Base-by-base conservation (phyloP, 2,888 invertebrate genomes). In the Macaria notata region DNA sequence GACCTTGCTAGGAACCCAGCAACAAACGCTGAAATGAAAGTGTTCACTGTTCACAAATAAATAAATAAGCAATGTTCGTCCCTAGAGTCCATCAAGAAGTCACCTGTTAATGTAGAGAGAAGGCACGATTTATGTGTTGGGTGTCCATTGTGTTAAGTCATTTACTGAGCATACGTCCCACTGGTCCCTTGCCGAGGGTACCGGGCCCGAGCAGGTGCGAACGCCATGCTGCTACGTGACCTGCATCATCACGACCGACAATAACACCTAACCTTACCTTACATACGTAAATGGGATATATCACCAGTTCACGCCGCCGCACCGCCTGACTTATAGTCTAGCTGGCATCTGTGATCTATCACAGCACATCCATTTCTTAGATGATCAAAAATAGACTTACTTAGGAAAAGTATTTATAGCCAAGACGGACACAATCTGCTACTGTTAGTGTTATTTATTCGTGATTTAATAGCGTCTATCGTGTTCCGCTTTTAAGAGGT, bases 171-270 rank as follows among this genome's bases (percentile, higher is more conserved):
- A 45, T 51, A 47, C 31, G 51, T 46, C 31, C 43, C 50, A 36
- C 30, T 19, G 46, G 19, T 36, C 49, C 41, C 29, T 19, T 50
- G 19, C 30, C 54, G n/a, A 33, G 47, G 50, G 49, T 46, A 46
- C 9, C 39, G 38, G 41, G 45, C 60, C 45, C 59, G 59, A 65
- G 64, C 61, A 63, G 59, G 64, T 59, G 65, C 63, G 55, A 64
- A 66, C 63, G 65, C 51, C 49, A 53, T 60, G 57, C 44, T 41
- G 57, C 31, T 43, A 70, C 69, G 73, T 74, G 74, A 65, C 49
- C 53, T 7, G 66, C 65, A 68, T 71, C 41, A 46, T 63, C 45
- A 52, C 48, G 45, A 46, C 57, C 36, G 41, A 53, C 49, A 49
- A 45, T 46, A 47, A 47, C 54, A n/a, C 54, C 41, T 4, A 57